phyloP scores from a whole-genome alignment of 2,888 invertebrate species.

The Hirtodrosophila cameraria region DNA sequence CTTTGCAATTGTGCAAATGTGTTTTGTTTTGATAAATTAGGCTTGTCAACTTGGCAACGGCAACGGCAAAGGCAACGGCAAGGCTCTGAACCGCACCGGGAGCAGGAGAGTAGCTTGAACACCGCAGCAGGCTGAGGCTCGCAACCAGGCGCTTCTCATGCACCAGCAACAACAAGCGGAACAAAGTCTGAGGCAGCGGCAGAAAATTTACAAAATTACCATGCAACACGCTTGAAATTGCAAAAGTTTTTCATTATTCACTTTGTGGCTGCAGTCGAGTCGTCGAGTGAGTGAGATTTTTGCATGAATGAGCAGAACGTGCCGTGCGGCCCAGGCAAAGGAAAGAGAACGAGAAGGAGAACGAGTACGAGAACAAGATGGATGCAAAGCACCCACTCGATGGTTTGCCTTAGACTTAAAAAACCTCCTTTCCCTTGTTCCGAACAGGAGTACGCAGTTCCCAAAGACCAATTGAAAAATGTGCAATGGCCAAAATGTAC shows the following conservation, averaged over 20 bases:
- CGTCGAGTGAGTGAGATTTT: slow-evolving; percentile 80
- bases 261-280: slow-evolving; percentile 79
- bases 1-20: slow-evolving; percentile 81
- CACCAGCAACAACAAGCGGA: slow-evolving; percentile 20
- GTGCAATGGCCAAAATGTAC: slow-evolving; percentile 70
- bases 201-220: slow-evolving; percentile 78
- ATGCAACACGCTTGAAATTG: slow-evolving; percentile 81
- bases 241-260: slow-evolving; percentile 82
- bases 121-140: slow-evolving; percentile 42
- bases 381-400: slow-evolving; percentile 59
- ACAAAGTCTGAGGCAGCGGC: slow-evolving; percentile 48
- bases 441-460: slow-evolving; percentile 25
- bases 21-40: slow-evolving; percentile 83
- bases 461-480: slow-evolving; percentile 76
- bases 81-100: slow-evolving; percentile 60
- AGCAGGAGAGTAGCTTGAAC: slow-evolving; percentile 23
- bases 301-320: slow-evolving; percentile 80
- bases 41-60: slow-evolving; percentile 80
- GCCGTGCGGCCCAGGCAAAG: slow-evolving; percentile 34
- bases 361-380: slow-evolving; percentile 59
- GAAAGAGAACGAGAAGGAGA: slow-evolving; percentile 20
- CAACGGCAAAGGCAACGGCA: slow-evolving; percentile 36
- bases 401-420: slow-evolving; percentile 28
- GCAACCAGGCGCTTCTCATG: slow-evolving; percentile 42
- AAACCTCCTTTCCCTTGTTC: no score